phyloP scores from a whole-genome alignment of 1,140 invertebrate genomes.

The Aphaenogaster rudis region DNA sequence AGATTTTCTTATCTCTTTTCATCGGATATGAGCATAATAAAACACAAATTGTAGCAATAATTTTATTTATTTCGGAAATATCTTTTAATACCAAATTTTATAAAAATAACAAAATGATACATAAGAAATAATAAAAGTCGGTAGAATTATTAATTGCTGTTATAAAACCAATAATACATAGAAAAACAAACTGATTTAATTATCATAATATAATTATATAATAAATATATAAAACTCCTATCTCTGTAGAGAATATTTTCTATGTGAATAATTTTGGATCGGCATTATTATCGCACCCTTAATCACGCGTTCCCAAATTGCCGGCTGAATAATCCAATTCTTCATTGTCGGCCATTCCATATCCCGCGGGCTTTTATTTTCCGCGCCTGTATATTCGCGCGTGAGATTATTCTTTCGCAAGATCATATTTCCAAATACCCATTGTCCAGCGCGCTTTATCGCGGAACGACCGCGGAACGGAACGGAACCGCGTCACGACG shows the following conservation, averaged over 20 bases:
- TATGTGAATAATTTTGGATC: conserved; percentile 18
- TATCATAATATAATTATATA: neutral
- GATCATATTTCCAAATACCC: conserved; percentile 45
- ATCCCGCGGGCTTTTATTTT: conserved; percentile 54
- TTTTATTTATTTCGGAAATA: neutral
- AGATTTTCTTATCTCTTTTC: neutral
- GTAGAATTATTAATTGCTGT: neutral
- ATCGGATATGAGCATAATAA: neutral
- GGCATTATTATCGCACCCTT: conserved; percentile 31
- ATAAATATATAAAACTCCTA: neutral
- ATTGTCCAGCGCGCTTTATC: conserved; percentile 17
- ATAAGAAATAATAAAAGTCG: neutral
- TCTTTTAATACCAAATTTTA: neutral
- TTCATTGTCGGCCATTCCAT: conserved; percentile 10
- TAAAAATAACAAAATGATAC: neutral
- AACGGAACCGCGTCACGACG: neutral
- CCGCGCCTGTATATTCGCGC: conserved; percentile 9
- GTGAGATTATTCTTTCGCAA: conserved; percentile 4
- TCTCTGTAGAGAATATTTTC: neutral
- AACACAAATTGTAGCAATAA: neutral
- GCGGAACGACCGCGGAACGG: neutral
- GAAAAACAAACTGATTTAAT: too few relatives aligned
- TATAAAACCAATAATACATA: neutral
- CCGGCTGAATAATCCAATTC: conserved; percentile 52
- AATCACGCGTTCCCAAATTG: conserved; percentile 41